phyloP scores from a whole-genome alignment of 1,140 invertebrate species.

The Aphelenchoides avenae region DNA sequence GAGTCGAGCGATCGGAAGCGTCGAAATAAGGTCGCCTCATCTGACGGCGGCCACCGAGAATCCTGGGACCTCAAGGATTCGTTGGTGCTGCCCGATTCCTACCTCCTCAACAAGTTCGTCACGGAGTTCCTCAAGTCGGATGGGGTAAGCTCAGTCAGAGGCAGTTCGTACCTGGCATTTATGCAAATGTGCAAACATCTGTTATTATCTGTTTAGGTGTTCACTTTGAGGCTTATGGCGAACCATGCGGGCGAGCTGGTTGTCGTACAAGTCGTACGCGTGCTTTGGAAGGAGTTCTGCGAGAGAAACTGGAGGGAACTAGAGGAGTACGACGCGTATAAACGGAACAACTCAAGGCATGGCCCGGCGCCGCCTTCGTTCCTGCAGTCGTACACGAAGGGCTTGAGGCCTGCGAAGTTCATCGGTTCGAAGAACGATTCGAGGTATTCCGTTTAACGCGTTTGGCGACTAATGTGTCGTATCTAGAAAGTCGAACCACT shows the following conservation, averaged over 20 bases:
- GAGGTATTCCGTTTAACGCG: neutral
- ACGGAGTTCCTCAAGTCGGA: constrained; percentile 63
- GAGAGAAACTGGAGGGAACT: constrained; percentile 51
- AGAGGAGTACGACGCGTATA: constrained; percentile 22
- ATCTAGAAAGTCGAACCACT: constrained; percentile 30
- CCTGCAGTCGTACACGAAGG: neutral
- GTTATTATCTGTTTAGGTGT: constrained; percentile 44
- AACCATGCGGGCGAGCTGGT: constrained; percentile 64
- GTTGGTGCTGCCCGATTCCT: constrained; percentile 33
- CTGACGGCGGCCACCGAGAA: constrained; percentile 19
- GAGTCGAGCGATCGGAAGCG: constrained; percentile 36
- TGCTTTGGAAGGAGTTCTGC: constrained; percentile 60
- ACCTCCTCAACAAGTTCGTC: constrained; percentile 58
- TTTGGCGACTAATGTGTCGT: neutral
- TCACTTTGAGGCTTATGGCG: constrained; percentile 63
- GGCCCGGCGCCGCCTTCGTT: neutral
- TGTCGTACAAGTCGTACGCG: constrained; percentile 62
- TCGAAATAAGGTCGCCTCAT: constrained; percentile 10
- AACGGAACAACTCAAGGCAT: neutral
- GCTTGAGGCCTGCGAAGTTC: neutral
- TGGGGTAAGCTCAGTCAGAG: constrained; percentile 60
- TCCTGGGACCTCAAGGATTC: constrained; percentile 20
- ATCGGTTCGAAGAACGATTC: neutral
- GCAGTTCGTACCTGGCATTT: no score
- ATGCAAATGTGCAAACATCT: constrained; percentile 10